Evolutionary conservation across 2,888 invertebrate species (phyloP).

Genomic region (Sminthurinus aureus): DNA sequence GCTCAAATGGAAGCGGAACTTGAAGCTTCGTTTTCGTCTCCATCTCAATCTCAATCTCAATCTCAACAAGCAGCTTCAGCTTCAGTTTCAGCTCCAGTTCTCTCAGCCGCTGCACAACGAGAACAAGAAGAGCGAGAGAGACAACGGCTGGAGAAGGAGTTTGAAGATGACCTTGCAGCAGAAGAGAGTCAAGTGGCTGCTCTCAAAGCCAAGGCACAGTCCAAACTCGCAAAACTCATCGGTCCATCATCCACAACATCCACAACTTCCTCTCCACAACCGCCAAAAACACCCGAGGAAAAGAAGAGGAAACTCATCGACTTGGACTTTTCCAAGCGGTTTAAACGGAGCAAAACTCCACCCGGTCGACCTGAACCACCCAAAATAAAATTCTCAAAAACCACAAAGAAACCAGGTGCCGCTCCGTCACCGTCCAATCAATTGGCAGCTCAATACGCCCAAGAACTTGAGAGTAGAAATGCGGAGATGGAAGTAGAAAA

Average conservation of each 20-base stretch:
- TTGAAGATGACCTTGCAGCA: conserved; percentile 41
- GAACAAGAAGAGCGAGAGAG: conserved; percentile 13
- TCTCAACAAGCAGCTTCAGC: neutral
- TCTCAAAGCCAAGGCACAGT: neutral
- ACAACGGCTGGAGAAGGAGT: conserved; percentile 24
- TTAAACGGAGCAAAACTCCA: conserved; percentile 64
- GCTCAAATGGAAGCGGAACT: conserved; percentile 21
- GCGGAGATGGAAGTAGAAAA: conserved; percentile 26
- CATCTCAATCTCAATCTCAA: no score
- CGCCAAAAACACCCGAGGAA: conserved; percentile 34
- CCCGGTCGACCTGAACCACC: conserved; percentile 69
- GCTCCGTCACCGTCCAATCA: conserved; percentile 35
- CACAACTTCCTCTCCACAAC: neutral
- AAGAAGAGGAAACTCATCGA: conserved; percentile 43
- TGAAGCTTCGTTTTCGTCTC: conserved; percentile 28
- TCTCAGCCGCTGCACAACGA: neutral
- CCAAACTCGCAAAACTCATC: conserved; percentile 8
- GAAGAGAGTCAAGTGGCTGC: conserved; percentile 27
- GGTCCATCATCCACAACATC: neutral
- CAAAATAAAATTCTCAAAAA: conserved; percentile 64
- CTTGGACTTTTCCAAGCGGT: conserved; percentile 61
- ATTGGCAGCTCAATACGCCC: conserved; percentile 46
- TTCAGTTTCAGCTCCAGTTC: neutral
- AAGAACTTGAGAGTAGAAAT: conserved; percentile 39
- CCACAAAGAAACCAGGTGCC: neutral